Conservation (phyloP, 2,113 vertebrate species). For the Dromiciops gliroides region DNA sequence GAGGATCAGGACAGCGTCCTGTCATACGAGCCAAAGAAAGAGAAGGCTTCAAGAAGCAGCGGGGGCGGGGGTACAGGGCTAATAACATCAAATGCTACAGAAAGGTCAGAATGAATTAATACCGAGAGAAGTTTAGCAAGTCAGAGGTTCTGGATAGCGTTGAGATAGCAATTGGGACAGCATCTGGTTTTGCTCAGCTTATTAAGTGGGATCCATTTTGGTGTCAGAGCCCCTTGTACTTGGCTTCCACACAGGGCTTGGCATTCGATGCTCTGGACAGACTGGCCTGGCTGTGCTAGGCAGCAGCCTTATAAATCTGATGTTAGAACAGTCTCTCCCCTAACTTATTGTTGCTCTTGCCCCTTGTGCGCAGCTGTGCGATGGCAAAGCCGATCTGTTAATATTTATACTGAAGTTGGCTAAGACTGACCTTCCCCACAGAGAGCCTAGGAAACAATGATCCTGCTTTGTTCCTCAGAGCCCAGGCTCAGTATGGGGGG, state of each 20-base stretch:
- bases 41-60: neutral
- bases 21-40: neutral
- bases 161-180: neutral
- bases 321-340: neutral
- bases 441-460: neutral
- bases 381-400: neutral
- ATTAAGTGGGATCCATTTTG: neutral
- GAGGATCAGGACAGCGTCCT: neutral
- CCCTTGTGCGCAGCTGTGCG: neutral
- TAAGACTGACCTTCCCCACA: neutral
- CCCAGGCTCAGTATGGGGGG: neutral
- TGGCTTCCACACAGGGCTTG: neutral
- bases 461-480: neutral
- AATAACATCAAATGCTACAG: too few relatives aligned
- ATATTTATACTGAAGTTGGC: neutral
- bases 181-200: neutral
- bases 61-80: neutral
- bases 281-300: neutral
- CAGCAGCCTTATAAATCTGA: neutral
- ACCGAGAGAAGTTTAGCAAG: neutral
- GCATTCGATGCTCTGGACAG: neutral
- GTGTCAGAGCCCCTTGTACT: neutral
- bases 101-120: neutral
- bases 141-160: neutral
- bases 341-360: neutral